Percentiles rank a stretch among this genome's conserved stretches.
Evolutionary conservation across 2,113 vertebrate genomes (phyloP).

Genomic region (Macrotis lagotis): DNA sequence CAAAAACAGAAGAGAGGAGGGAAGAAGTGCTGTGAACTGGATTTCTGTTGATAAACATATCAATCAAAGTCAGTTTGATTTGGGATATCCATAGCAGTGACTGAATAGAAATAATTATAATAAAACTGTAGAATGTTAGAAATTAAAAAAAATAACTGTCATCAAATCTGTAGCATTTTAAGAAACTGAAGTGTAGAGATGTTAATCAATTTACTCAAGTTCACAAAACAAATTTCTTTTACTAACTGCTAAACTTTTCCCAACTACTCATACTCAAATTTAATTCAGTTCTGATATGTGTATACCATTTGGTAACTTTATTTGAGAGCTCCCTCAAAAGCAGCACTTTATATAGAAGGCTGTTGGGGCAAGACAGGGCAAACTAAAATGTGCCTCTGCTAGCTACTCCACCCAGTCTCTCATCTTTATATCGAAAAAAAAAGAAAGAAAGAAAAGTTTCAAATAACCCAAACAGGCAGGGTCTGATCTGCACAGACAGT

Average conservation of each 20-base stretch:
- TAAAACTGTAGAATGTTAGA: background rate
- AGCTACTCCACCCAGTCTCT: constrained; percentile 84
- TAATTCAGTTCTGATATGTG: constrained; percentile 64
- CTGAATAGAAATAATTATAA: constrained; percentile 21
- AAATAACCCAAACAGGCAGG: constrained; percentile 83
- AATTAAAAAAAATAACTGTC: background rate
- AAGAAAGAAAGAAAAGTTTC: constrained; percentile 69
- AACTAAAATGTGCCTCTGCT: constrained; percentile 78
- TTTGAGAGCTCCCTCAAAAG: constrained; percentile 70
- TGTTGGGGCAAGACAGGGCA: constrained; percentile 86
- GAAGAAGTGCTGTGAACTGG: background rate
- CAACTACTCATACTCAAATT: constrained; percentile 59
- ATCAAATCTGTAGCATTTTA: background rate
- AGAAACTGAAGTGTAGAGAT: background rate
- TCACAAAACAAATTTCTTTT: background rate
- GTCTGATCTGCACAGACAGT: constrained; percentile 85
- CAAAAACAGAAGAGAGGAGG: fast-evolving
- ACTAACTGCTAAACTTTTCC: background rate
- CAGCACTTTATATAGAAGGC: constrained; percentile 60
- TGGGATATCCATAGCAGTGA: background rate
- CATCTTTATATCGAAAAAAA: constrained; percentile 74
- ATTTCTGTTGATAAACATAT: background rate
- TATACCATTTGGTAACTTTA: constrained; percentile 50
- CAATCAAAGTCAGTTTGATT: background rate
- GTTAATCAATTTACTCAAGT: background rate